Evolutionary conservation across 2,797 vertebrate species (phyloP).

Genomic region (Danio jaintianensis): DNA sequence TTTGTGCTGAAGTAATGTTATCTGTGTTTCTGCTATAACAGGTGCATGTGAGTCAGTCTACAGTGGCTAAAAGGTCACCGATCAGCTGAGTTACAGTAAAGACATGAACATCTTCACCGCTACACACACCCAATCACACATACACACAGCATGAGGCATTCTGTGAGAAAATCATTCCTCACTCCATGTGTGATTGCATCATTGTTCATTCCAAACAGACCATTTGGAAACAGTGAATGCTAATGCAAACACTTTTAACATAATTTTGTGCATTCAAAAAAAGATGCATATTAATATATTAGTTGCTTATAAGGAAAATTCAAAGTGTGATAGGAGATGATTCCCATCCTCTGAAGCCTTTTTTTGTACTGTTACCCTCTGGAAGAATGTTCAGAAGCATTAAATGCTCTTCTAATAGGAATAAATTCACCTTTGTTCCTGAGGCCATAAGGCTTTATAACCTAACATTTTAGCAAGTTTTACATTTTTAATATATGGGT

Average conservation of each 20-base stretch:
- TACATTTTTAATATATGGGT: too few species aligned
- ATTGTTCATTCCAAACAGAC: background rate
- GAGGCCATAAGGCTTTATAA: too few species aligned
- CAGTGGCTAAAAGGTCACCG: conserved; percentile 1
- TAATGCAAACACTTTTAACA: background rate
- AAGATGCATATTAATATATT: too few species aligned
- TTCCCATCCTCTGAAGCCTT: too few species aligned
- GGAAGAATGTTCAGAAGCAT: too few species aligned
- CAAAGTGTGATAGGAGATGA: too few species aligned
- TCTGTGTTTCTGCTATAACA: conserved; percentile 36
- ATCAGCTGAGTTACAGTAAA: conserved; percentile 49
- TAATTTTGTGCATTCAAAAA: background rate
- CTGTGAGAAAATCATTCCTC: background rate
- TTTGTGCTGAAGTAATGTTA: background rate
- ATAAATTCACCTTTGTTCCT: too few species aligned
- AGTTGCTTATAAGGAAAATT: too few species aligned
- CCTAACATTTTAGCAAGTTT: too few species aligned
- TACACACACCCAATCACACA: conserved; percentile 29
- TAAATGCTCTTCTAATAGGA: too few species aligned
- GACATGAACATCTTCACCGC: conserved; percentile 18
- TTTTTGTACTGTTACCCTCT: too few species aligned
- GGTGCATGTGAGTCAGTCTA: conserved; percentile 51
- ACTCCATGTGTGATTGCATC: conserved; percentile 2
- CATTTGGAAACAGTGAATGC: background rate
- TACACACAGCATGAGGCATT: background rate